These are phyloP conservation scores for Eurytoma californica DNA, from an alignment of 2,888 invertebrate genomes.

Conservation along the genomic window DNA sequence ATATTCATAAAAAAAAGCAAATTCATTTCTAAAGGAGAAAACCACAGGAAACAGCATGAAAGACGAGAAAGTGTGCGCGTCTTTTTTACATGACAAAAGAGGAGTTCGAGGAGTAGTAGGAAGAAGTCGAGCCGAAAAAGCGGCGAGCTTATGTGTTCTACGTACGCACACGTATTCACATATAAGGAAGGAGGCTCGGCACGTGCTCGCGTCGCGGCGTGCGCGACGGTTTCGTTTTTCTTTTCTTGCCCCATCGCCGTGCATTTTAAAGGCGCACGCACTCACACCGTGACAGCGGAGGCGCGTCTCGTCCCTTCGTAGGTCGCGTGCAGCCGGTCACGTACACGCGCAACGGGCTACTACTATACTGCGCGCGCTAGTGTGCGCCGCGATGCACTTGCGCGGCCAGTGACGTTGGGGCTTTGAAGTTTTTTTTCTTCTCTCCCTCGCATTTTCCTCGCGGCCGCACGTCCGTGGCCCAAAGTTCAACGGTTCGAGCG, in stretches of 20 bases:
- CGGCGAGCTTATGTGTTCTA: background rate
- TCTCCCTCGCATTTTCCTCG: background rate
- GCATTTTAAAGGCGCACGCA: too few species aligned
- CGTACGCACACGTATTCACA: background rate
- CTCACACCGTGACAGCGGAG: background rate
- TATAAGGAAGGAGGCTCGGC: background rate
- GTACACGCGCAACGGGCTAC: slow-evolving; percentile 7
- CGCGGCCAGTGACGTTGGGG: slow-evolving; percentile 47
- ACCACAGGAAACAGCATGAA: too few species aligned
- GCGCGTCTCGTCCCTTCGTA: slow-evolving; percentile 6
- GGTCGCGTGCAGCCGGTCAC: slow-evolving; percentile 32
- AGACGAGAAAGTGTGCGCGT: too few species aligned
- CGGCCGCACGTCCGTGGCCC: slow-evolving; percentile 47
- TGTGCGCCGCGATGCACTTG: slow-evolving; percentile 39
- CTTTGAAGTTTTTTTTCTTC: slow-evolving; percentile 26
- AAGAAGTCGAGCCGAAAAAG: too few species aligned
- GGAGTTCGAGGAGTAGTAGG: too few species aligned
- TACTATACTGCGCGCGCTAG: too few species aligned
- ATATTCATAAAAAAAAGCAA: too few species aligned
- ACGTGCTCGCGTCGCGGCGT: background rate
- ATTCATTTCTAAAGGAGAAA: too few species aligned
- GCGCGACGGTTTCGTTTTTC: background rate
- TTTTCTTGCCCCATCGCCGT: background rate
- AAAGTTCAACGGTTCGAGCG: slow-evolving; percentile 64
- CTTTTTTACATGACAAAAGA: too few species aligned